Evolutionary conservation across 2,113 vertebrate genomes (phyloP), one percentile per base, ranked within the genome.

Genomic region (Dinomys branickii): DNA sequence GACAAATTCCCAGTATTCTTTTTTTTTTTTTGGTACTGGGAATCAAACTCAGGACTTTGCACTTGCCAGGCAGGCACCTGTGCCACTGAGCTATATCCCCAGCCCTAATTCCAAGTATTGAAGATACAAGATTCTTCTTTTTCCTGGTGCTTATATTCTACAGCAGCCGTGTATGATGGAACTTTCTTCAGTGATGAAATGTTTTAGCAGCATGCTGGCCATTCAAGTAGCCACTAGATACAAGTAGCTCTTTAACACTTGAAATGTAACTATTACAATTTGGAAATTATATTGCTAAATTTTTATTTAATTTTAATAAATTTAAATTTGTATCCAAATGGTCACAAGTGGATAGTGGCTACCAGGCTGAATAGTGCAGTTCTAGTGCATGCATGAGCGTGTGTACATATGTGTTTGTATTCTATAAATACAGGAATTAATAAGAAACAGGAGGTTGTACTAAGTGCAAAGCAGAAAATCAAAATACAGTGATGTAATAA

Each of bases 291-390:
- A 47, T 63, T 95, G 95, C 69, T 58, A 12, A 9, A 61, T 75
- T 92, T 92, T 89, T 83, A 58, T 84, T 92, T 96, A 61, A 90
- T 67, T 94, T 96, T 75, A 92, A 84, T 83, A 59, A 56, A 63
- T 89, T 92, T 96, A 82, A 67, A 77, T 91, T 54, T 50, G 84
- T 90, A 96, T 85, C 95, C 88, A 89, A 95, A 77, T 82, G 80
- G 12, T 50, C 12, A 78, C 28, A 94, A 41, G 19, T 85, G 33
- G 11, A 75, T 90, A 85, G n/a, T 71, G 38, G 28, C 38, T 90
- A 69, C 63, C 41, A 35, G 35, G 59, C 35, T 80, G 22, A 44
- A 91, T 7, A 95, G 41, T 61, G 10, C 30, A 58, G 7, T 47
- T 94, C 35, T 87, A 78, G 58, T 85, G 28, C 77, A 65, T 61